Evolutionary conservation across 2,797 vertebrate genomes (phyloP).

Genomic region (Erethizon dorsatum): DNA sequence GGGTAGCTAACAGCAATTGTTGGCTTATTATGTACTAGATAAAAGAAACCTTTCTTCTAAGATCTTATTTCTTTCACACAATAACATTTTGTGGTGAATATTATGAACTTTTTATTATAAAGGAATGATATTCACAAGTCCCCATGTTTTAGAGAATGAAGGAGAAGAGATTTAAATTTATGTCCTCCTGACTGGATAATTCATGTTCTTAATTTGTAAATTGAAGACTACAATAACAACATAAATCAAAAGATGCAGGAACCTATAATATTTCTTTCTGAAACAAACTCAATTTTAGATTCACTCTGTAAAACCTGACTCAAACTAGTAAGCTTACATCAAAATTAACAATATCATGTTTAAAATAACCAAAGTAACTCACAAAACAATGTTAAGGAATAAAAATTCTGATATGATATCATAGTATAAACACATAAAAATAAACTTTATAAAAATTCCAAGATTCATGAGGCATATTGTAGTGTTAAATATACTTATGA

Average conservation of each 20-base stretch:
- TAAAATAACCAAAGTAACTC: neutral
- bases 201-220: neutral
- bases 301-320: neutral
- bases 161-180: neutral
- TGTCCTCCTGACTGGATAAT: neutral
- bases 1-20: neutral
- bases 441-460: neutral
- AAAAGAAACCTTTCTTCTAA: neutral
- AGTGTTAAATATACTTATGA: neutral
- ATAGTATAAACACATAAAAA: neutral
- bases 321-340: neutral
- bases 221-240: neutral
- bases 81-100: neutral
- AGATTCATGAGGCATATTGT: neutral
- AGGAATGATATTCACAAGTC: neutral
- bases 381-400: neutral
- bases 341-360: neutral
- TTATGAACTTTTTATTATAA: neutral
- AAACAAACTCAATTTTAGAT: neutral
- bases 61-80: neutral
- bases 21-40: neutral
- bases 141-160: neutral
- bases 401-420: neutral
- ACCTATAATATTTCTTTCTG: neutral
- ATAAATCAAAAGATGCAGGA: neutral